Conservation (phyloP, 1,140 invertebrate genomes). For the Globodera ellingtonae region DNA sequence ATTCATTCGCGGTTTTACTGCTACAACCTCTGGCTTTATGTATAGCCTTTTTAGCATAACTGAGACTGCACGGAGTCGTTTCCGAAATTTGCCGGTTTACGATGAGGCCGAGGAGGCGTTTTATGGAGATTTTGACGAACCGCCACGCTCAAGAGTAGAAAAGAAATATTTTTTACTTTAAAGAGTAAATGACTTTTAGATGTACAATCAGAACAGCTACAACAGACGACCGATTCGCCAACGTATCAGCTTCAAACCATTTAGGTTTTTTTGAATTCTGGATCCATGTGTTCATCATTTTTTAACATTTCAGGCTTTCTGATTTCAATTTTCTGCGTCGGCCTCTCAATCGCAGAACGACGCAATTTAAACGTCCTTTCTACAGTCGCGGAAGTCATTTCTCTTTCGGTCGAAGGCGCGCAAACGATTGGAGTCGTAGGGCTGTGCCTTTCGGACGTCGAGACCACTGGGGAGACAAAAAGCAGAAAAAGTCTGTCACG, state of each 20-base stretch:
- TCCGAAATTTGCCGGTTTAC: slow-evolving; percentile 6
- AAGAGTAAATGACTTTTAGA: not conserved
- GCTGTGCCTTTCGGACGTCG: not conserved
- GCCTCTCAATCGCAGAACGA: slow-evolving; percentile 13
- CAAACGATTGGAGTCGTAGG: not conserved
- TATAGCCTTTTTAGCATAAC: slow-evolving; percentile 1
- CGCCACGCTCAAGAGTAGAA: not conserved
- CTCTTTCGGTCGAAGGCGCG: not conserved
- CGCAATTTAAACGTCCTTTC: slow-evolving; percentile 18
- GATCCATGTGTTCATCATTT: not conserved
- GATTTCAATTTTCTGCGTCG: slow-evolving; percentile 18
- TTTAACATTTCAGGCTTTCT: not conserved
- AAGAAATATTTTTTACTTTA: not conserved
- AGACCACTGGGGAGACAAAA: slow-evolving; percentile 10
- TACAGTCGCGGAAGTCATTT: not conserved
- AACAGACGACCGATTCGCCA: slow-evolving; percentile 19
- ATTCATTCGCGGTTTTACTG: slow-evolving; percentile 9
- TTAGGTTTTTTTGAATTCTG: not conserved
- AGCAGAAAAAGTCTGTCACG: slow-evolving; percentile 11
- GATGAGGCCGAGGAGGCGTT: not conserved
- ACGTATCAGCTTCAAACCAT: slow-evolving; percentile 12
- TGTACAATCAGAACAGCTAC: slow-evolving; percentile 10
- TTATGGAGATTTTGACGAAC: not conserved
- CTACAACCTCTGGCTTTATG: not conserved
- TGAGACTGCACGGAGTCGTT: not conserved